Evolutionary conservation across 1,140 invertebrate species (phyloP).

Genomic region (Lutraria rhynchaena): DNA sequence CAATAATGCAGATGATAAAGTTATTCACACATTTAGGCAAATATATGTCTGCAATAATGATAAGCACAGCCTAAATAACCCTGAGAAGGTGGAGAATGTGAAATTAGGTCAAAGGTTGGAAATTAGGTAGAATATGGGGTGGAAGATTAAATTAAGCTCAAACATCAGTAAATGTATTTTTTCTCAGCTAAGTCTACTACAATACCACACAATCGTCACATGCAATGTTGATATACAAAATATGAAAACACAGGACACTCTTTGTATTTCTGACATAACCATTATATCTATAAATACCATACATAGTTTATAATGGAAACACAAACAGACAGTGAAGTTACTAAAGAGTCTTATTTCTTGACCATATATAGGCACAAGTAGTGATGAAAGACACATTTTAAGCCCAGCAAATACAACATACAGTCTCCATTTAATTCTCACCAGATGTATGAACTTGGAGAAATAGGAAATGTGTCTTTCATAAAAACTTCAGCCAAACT

Average conservation of each 20-base stretch:
- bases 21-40: conserved; percentile 19
- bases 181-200: conserved; percentile 34
- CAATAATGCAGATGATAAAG: conserved; percentile 16
- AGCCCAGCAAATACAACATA: neutral
- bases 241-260: conserved; percentile 7
- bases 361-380: neutral
- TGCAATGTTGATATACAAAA: conserved; percentile 29
- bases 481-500: neutral
- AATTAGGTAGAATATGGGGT: neutral
- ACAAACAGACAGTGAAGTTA: no score
- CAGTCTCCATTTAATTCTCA: neutral
- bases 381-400: conserved; percentile 22
- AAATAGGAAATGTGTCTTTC: conserved; percentile 26
- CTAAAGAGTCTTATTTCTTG: no score
- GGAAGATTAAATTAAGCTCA: conserved; percentile 17
- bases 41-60: conserved; percentile 25
- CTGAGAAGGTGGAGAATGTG: neutral
- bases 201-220: conserved; percentile 26
- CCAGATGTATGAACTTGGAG: neutral
- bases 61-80: conserved; percentile 28
- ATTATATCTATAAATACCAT: no score
- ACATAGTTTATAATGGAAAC: no score
- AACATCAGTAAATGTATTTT: conserved; percentile 23
- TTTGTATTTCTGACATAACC: neutral
- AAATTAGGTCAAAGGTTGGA: neutral